Base-by-base conservation (phyloP, 2,888 invertebrate species). In the Agrilus biguttatus region DNA sequence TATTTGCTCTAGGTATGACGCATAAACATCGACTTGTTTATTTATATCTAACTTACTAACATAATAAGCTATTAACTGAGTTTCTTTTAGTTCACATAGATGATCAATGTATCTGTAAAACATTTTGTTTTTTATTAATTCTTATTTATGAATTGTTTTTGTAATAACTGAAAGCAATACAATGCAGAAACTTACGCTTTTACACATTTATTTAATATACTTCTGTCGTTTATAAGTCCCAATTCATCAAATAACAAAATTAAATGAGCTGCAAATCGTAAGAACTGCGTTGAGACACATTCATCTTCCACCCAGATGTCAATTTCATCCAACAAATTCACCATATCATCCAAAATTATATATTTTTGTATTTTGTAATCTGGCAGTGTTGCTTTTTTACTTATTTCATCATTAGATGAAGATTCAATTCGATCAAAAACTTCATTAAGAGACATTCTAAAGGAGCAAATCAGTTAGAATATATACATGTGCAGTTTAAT, bases 251-350 rank as follows among this genome's bases (percentile, higher is more conserved):
- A 73, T 53, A 93, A 80, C 5, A 95, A 68, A 12, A 89, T 76
- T 40, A 95, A 70, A 65, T 95, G 93, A 5, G 90, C 81, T 51
- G 88, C 70, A 55, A 92, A 91, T 51, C 95, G 69, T 28, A 88
- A 61, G 51, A 86, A 78, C 37, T 77, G 77, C 0, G 73, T 58
- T 1, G 69, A 59, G 55, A 63, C 68, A 36, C 68, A 69, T 19
- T 66, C 63, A 44, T 65, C 68, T 28, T 77, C 72, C 35, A 83
- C 60, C 80, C 83, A 83, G 10, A 67, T 65, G 39, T 77, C 72
- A 51, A 89, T 75, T 48, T 78, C 74, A 50, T 80, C 76, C 66
- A 91, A 73, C 41, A 93, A 69, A 38, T 78, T 70, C 12, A 76
- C 71, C n/a, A 83, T 69, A 57, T 89, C 81, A 51, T 89, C 87